Conservation (phyloP, 2,113 vertebrate genomes). For the Eudyptes chrysolophus region DNA sequence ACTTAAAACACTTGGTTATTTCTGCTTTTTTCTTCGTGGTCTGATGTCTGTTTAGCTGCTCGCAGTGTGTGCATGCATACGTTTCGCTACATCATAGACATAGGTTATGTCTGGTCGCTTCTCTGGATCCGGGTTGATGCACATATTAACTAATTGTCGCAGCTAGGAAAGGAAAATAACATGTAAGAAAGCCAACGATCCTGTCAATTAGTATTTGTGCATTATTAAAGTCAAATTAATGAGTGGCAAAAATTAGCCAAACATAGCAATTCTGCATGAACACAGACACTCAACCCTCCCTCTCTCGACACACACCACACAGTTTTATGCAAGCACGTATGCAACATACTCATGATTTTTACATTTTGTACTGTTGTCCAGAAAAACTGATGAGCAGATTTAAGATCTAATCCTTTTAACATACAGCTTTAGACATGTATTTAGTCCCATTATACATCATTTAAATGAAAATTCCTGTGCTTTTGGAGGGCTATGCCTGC, state of each 20-base stretch:
- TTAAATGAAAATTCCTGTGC: neutral
- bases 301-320: neutral
- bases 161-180: slow-evolving; percentile 76
- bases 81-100: slow-evolving; percentile 92
- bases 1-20: slow-evolving; percentile 16
- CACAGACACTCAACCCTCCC: neutral
- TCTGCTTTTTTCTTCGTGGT: neutral
- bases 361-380: neutral
- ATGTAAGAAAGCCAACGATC: neutral
- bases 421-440: neutral
- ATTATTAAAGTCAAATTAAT: neutral
- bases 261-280: neutral
- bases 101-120: slow-evolving; percentile 96
- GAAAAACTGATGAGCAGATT: neutral
- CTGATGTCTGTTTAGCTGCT: slow-evolving; percentile 76
- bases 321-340: fast-evolving
- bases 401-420: neutral
- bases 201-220: neutral
- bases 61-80: slow-evolving; percentile 87
- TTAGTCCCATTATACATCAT: neutral
- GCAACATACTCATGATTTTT: fast-evolving
- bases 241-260: neutral
- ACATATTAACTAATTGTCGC: slow-evolving; percentile 95
- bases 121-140: slow-evolving; percentile 98
- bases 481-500: neutral